These are phyloP conservation scores for Stylophora pistillata DNA, from an alignment of 64 coral and sea anemone species.

Conservation along the genomic window DNA sequence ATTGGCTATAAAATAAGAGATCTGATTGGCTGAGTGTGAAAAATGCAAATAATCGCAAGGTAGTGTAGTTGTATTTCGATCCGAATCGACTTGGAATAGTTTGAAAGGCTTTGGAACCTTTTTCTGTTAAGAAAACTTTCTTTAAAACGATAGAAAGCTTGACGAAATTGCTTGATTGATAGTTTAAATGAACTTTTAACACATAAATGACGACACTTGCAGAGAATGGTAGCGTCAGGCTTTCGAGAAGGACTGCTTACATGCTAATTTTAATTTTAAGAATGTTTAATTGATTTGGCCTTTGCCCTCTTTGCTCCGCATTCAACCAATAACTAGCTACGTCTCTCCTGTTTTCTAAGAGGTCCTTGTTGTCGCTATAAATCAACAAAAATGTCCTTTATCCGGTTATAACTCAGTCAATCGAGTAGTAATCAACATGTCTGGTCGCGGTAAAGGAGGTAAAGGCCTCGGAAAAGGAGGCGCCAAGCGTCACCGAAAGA, in stretches of 20 bases:
- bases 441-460: conserved; percentile 72
- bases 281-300: no score
- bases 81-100: not conserved
- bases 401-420: no score
- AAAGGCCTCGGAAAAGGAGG: conserved; percentile 81
- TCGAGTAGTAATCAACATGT: conserved; percentile 1
- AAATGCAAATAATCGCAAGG: not conserved
- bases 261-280: no score
- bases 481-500: conserved; percentile 75
- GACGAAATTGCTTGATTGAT: no score
- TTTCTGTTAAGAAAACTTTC: no score
- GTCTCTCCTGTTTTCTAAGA: not conserved
- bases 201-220: no score
- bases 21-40: not conserved
- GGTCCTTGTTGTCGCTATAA: conserved; percentile 8
- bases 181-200: no score
- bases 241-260: no score
- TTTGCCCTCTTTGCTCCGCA: no score
- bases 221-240: no score
- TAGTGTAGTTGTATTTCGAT: not conserved
- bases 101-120: no score
- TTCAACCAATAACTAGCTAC: not conserved
- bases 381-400: not conserved
- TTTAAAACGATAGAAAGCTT: no score
- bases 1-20: not conserved